Percentiles rank a stretch among this genome's conserved stretches.
These are phyloP conservation scores for Neoarius graeffei DNA, from an alignment of 2,113 vertebrate genomes.

Conservation along the genomic window DNA sequence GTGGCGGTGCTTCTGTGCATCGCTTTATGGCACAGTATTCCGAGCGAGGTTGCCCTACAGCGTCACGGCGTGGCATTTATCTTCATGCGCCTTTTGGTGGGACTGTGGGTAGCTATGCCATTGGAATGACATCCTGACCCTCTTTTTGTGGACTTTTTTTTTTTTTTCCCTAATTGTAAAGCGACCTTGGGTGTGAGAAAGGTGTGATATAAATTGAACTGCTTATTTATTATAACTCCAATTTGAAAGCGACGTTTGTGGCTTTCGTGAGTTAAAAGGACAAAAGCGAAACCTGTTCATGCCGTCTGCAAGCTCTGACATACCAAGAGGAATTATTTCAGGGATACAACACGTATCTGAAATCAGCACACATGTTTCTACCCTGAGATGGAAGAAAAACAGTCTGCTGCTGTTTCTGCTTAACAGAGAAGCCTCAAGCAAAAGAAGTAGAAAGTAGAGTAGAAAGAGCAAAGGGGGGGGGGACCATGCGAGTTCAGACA, in stretches of 20 bases:
- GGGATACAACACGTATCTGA: not conserved
- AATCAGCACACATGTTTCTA: not conserved
- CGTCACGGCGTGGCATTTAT: no score
- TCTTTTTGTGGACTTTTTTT: no score
- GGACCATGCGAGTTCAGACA: not conserved
- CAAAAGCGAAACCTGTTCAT: not conserved
- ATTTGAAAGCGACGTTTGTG: not conserved
- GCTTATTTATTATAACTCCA: no score
- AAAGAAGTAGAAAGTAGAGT: not conserved
- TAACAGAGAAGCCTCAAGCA: not conserved
- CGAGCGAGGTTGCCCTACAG: no score
- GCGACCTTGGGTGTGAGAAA: no score
- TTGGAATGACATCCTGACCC: no score
- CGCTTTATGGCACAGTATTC: no score
- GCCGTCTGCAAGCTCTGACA: not conserved
- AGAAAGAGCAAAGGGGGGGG: not conserved
- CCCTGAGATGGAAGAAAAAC: not conserved
- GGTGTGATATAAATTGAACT: no score
- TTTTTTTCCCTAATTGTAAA: no score
- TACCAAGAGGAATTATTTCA: not conserved
- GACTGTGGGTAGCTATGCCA: no score
- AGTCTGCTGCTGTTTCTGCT: not conserved
- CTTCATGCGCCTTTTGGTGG: no score
- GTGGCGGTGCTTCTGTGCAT: no score
- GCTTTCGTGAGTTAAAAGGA: not conserved